A percentile compares a stretch with the other conserved stretches of the same genome.
Conservation (phyloP, 1,140 invertebrate genomes). For the Temnothorax longispinosus region DNA sequence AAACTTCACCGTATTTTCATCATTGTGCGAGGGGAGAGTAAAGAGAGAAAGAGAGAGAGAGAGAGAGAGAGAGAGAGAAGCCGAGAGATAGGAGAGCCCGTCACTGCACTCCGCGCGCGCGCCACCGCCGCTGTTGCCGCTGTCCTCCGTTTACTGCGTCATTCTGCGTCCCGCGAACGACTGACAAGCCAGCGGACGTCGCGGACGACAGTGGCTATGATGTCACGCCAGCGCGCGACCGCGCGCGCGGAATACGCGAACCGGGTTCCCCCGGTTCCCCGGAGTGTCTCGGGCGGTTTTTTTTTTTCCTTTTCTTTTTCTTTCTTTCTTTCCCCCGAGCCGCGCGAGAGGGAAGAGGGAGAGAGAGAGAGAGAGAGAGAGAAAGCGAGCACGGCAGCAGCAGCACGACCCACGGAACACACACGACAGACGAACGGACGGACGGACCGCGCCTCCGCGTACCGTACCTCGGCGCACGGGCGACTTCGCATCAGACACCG, state of each 20-base stretch:
- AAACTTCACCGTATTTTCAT: slow-evolving; percentile 72
- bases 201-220: slow-evolving; percentile 67
- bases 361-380: not conserved
- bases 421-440: too few relatives aligned
- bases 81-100: slow-evolving; percentile 8
- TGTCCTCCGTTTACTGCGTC: slow-evolving; percentile 81
- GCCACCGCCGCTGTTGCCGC: not conserved
- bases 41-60: not conserved
- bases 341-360: not conserved
- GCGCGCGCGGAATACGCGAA: slow-evolving; percentile 47
- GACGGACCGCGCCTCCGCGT: slow-evolving; percentile 6
- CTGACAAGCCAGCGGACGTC: slow-evolving; percentile 76
- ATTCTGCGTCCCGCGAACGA: slow-evolving; percentile 80
- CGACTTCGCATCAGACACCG: not conserved
- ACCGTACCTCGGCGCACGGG: not conserved
- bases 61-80: not conserved
- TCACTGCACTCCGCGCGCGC: slow-evolving; percentile 67
- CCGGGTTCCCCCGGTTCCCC: not conserved
- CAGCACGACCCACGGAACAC: not conserved
- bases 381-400: too few relatives aligned
- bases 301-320: too few relatives aligned
- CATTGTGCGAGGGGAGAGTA: slow-evolving; percentile 76
- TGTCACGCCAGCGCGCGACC: slow-evolving; percentile 28
- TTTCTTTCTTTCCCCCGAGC: not conserved
- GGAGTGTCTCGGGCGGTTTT: too few relatives aligned